phyloP scores from a whole-genome alignment of 2,113 vertebrate species.

The Crocuta crocuta region DNA sequence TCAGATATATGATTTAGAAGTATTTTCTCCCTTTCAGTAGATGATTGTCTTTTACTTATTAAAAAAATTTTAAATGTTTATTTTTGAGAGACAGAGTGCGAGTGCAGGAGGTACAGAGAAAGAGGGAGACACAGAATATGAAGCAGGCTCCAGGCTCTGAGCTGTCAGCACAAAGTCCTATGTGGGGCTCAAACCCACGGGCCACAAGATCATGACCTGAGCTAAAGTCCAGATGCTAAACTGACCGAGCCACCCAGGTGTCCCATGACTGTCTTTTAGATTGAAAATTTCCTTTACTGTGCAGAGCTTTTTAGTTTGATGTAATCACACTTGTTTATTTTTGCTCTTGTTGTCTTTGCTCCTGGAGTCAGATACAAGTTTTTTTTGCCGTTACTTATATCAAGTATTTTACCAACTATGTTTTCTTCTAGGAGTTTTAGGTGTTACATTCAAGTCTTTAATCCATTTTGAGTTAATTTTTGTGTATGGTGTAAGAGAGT shows the following conservation, averaged over 20 bases:
- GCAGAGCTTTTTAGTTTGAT: not conserved
- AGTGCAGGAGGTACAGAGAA: too few relatives aligned
- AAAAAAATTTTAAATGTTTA: too few relatives aligned
- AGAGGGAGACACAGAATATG: too few relatives aligned
- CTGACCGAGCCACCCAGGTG: too few relatives aligned
- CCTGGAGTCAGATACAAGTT: not conserved
- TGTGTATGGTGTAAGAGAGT: not conserved
- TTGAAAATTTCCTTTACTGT: not conserved
- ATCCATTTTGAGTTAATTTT: not conserved
- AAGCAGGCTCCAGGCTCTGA: too few relatives aligned
- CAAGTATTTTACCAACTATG: not conserved
- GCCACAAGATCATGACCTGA: too few relatives aligned
- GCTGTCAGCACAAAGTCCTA: too few relatives aligned
- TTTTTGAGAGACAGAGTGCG: too few relatives aligned
- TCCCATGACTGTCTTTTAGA: not conserved
- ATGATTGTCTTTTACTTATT: too few relatives aligned
- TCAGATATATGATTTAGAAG: not conserved
- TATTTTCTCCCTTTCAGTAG: not conserved
- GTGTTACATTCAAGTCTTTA: not conserved
- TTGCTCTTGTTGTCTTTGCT: not conserved
- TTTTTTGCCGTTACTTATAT: not conserved
- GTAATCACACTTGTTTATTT: not conserved
- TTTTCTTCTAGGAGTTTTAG: not conserved
- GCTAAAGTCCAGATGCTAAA: too few relatives aligned
- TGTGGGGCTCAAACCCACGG: too few relatives aligned